Evolutionary conservation across 2,888 invertebrate species (phyloP).

Genomic region (Xylocampa areola): DNA sequence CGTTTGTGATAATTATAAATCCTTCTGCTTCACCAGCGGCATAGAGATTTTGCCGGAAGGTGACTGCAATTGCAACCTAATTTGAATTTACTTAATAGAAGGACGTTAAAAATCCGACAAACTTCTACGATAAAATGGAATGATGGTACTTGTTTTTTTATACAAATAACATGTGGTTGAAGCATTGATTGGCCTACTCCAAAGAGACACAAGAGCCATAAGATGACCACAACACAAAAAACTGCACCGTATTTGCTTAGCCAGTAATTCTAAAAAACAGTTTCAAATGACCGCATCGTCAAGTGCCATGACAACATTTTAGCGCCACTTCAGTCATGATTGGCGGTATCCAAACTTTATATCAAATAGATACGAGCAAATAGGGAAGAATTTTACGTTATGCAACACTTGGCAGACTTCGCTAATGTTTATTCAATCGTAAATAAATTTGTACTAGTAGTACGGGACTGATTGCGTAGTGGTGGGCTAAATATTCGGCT

Average conservation of each 20-base stretch:
- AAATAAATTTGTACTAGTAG: conserved; percentile 58
- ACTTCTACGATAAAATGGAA: no score
- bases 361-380: conserved; percentile 26
- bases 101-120: no score
- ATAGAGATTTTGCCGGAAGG: no score
- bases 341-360: conserved; percentile 13
- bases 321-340: conserved; percentile 14
- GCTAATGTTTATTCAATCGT: conserved; percentile 46
- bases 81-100: no score
- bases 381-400: conserved; percentile 20
- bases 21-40: no score
- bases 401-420: conserved; percentile 16
- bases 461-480: conserved; percentile 9
- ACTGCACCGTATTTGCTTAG: background rate
- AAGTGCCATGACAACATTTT: conserved; percentile 21
- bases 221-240: background rate
- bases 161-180: no score
- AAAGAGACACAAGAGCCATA: no score
- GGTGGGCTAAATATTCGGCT: background rate
- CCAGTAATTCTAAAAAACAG: background rate
- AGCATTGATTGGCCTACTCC: no score
- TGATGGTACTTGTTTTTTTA: no score
- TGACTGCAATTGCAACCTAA: no score
- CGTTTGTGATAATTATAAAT: no score
- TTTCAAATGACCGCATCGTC: conserved; percentile 15